These are phyloP conservation scores for Oncorhynchus gorbuscha DNA, from an alignment of 2,113 vertebrate species.

Conservation along the genomic window DNA sequence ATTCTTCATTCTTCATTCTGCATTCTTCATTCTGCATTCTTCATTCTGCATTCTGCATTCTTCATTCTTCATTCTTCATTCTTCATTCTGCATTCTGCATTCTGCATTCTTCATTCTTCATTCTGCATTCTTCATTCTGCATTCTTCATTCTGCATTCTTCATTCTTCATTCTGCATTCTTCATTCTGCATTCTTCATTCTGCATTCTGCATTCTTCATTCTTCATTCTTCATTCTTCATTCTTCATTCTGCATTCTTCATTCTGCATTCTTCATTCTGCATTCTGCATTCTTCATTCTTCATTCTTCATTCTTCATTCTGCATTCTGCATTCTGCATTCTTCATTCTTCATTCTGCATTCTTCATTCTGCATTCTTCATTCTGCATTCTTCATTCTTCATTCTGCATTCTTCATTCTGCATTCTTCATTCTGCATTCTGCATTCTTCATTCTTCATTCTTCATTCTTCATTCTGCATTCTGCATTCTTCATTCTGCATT, in stretches of 20 bases:
- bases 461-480: not conserved
- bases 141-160: conserved; percentile 9
- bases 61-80: not conserved
- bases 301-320: not conserved
- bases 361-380: not conserved
- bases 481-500: not conserved
- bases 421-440: conserved; percentile 9
- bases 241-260: not conserved
- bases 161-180: conserved; percentile 2
- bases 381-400: conserved; percentile 17
- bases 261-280: conserved; percentile 19
- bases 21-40: not conserved
- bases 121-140: too few species aligned
- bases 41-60: not conserved
- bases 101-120: conserved; percentile 21
- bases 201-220: conserved; percentile 13
- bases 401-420: too few species aligned
- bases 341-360: too few species aligned
- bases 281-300: too few species aligned
- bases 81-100: not conserved
- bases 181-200: not conserved
- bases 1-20: too few species aligned
- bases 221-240: too few species aligned
- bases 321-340: not conserved
- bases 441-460: too few species aligned